These are phyloP conservation scores for Pammene fasciana DNA, from an alignment of 2,888 invertebrate genomes.

Conservation along the genomic window DNA sequence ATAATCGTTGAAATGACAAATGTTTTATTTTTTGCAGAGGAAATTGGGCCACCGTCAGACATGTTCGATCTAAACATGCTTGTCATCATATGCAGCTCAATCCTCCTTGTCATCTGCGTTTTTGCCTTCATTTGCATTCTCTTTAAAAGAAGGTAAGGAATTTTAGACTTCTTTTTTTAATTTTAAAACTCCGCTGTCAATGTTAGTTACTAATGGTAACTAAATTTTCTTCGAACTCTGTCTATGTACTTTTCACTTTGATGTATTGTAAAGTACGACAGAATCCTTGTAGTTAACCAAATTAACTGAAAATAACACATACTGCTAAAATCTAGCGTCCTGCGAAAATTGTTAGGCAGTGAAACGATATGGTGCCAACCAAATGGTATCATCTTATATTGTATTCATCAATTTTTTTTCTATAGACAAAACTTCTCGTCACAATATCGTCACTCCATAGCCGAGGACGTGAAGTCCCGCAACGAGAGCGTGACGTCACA, in stretches of 20 bases:
- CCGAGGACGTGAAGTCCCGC: constrained; percentile 76
- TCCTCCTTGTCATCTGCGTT: constrained; percentile 73
- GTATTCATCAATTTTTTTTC: neutral
- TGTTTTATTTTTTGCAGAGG: constrained; percentile 61
- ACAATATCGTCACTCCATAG: constrained; percentile 75
- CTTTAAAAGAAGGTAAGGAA: constrained; percentile 68
- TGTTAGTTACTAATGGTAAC: too few species aligned
- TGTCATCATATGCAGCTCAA: constrained; percentile 78
- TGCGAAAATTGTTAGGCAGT: too few species aligned
- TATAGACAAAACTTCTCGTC: constrained; percentile 70
- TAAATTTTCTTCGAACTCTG: too few species aligned
- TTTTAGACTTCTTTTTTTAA: neutral
- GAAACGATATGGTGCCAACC: too few species aligned
- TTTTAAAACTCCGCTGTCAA: neutral
- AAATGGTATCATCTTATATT: too few species aligned
- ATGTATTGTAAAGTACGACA: too few species aligned
- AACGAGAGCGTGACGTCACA: constrained; percentile 74
- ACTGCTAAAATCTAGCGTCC: too few species aligned
- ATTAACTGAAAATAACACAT: too few species aligned
- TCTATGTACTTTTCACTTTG: too few species aligned
- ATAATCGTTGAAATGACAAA: too few species aligned
- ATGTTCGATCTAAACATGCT: constrained; percentile 76
- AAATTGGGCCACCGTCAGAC: constrained; percentile 78
- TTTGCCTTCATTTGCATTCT: constrained; percentile 76
- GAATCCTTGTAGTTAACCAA: too few species aligned